phyloP scores from a whole-genome alignment of 1,140 invertebrate species.

The Batillaria attramentaria region DNA sequence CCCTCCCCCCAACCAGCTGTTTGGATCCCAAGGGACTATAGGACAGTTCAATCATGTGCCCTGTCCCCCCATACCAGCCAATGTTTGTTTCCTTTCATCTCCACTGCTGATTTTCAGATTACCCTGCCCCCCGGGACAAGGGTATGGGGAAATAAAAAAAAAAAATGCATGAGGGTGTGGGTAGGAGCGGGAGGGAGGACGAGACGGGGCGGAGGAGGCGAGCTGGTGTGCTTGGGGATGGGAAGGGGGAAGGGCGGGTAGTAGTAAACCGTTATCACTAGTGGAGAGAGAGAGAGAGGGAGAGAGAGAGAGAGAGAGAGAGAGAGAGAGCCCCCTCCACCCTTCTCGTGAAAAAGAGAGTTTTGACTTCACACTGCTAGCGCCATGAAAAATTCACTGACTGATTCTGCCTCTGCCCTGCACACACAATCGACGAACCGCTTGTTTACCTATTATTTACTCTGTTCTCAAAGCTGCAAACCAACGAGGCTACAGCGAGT shows the following conservation, averaged over 20 bases:
- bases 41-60: neutral
- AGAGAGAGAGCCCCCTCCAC: too few relatives aligned
- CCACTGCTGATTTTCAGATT: slow-evolving; percentile 11
- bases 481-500: too few relatives aligned
- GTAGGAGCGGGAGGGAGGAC: neutral
- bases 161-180: neutral
- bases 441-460: too few relatives aligned
- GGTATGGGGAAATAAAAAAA: neutral
- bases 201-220: neutral
- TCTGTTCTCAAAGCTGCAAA: too few relatives aligned
- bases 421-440: too few relatives aligned
- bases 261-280: too few relatives aligned
- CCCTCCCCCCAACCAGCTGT: neutral
- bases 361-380: too few relatives aligned
- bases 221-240: neutral
- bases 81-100: slow-evolving; percentile 5
- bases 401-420: too few relatives aligned
- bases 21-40: neutral
- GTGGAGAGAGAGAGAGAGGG: neutral
- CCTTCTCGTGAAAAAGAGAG: too few relatives aligned
- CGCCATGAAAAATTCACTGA: too few relatives aligned
- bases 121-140: slow-evolving; percentile 7
- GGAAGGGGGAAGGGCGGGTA: neutral
- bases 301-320: neutral
- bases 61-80: neutral